A percentile compares a stretch with the other conserved stretches of the same genome.
phyloP scores from a whole-genome alignment of 2,113 vertebrate species.

The Seriola quinqueradiata region DNA sequence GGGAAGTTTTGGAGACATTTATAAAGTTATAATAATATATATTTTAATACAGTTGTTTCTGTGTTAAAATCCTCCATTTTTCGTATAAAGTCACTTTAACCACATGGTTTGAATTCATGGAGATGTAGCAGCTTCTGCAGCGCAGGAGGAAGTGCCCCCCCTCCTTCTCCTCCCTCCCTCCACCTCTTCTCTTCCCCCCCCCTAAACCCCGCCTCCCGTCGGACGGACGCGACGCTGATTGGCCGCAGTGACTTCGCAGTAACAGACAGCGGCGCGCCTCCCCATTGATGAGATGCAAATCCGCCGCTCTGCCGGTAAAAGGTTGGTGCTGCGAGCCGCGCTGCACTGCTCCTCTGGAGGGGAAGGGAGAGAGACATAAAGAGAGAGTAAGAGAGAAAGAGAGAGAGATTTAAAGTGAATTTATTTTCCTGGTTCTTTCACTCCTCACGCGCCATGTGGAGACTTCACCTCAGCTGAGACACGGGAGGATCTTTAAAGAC shows the following conservation, averaged over 20 bases:
- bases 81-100: not conserved
- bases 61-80: too few species aligned
- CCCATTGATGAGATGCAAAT: constrained; percentile 65
- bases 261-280: not conserved
- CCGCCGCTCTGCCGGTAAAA: constrained; percentile 72
- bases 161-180: not conserved
- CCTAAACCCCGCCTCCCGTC: constrained; percentile 40
- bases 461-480: not conserved
- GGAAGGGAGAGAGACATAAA: not conserved
- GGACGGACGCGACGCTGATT: constrained; percentile 75
- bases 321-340: constrained; percentile 32
- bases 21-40: too few species aligned
- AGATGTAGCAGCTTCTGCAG: not conserved
- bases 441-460: not conserved
- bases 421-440: too few species aligned
- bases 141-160: constrained; percentile 5
- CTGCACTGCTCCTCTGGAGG: constrained; percentile 52
- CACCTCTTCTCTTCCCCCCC: not conserved
- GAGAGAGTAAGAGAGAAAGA: not conserved
- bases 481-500: not conserved
- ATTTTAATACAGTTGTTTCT: too few species aligned
- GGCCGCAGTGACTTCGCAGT: constrained; percentile 21
- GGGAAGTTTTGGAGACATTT: too few species aligned
- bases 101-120: not conserved
- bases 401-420: too few species aligned